These are phyloP conservation scores for Sinotaia quadrata DNA, from an alignment of 2,888 invertebrate species.

Conservation along the genomic window DNA sequence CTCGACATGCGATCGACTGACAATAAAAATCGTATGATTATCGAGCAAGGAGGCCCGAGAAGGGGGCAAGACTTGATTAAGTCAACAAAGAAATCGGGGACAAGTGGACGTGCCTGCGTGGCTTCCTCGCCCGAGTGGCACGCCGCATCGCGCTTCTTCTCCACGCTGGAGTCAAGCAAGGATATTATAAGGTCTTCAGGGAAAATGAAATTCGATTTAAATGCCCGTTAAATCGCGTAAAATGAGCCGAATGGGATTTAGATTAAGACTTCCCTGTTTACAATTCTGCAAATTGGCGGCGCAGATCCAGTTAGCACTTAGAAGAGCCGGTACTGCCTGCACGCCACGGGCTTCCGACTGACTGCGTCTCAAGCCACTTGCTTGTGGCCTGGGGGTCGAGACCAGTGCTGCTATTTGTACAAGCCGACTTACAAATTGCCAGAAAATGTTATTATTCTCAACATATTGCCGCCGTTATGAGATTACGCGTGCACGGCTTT, in stretches of 20 bases:
- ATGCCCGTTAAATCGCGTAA: slow-evolving; percentile 44
- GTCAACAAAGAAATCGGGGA: slow-evolving; percentile 23
- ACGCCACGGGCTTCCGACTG: slow-evolving; percentile 44
- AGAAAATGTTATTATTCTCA: slow-evolving; percentile 31
- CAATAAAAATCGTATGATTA: slow-evolving; percentile 16
- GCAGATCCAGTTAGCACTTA: slow-evolving; percentile 41
- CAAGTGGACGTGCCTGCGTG: slow-evolving; percentile 7
- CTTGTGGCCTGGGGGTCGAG: background rate
- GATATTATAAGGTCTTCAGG: slow-evolving; percentile 42
- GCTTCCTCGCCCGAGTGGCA: slow-evolving; percentile 32
- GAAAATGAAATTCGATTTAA: slow-evolving; percentile 49
- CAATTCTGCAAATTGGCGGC: slow-evolving; percentile 45
- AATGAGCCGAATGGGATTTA: slow-evolving; percentile 49
- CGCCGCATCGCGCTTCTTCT: slow-evolving; percentile 32
- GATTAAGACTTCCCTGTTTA: slow-evolving; percentile 48
- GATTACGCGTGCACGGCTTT: slow-evolving; percentile 27
- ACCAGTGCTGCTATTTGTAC: slow-evolving; percentile 22
- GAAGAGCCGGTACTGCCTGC: slow-evolving; percentile 50
- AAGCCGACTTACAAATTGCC: slow-evolving; percentile 18
- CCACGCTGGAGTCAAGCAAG: slow-evolving; percentile 20
- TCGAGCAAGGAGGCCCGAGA: background rate
- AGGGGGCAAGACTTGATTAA: slow-evolving; percentile 24
- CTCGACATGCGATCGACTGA: slow-evolving; percentile 22
- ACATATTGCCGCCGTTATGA: slow-evolving; percentile 30
- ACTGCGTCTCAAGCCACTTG: slow-evolving; percentile 22